Conservation (phyloP, 2,888 invertebrate species). For the Mythimna lalbum region DNA sequence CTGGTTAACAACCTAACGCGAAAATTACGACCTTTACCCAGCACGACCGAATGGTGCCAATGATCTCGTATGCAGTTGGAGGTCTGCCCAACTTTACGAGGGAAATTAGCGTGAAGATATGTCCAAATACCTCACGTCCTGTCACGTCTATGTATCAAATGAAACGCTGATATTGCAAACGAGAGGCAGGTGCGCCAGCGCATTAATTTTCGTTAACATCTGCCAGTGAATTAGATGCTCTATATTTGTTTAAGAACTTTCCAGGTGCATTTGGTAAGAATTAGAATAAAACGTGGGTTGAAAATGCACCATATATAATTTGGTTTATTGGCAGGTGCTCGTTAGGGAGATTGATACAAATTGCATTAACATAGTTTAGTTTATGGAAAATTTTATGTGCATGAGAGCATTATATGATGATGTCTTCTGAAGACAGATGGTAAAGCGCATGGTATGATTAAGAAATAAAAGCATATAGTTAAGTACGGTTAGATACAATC, state of each 20-base stretch:
- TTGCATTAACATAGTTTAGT: slow-evolving; percentile 9
- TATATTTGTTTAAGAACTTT: slow-evolving; percentile 37
- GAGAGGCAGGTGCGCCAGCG: slow-evolving; percentile 70
- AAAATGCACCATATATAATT: slow-evolving; percentile 9
- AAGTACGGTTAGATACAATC: slow-evolving; percentile 22
- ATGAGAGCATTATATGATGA: slow-evolving; percentile 3
- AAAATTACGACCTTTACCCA: slow-evolving; percentile 61
- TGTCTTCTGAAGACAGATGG: slow-evolving; percentile 24
- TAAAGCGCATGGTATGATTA: slow-evolving; percentile 14
- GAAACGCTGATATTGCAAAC: slow-evolving; percentile 64
- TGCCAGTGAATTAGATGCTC: slow-evolving; percentile 66
- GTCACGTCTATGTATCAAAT: slow-evolving; percentile 47
- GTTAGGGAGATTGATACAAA: slow-evolving; percentile 3
- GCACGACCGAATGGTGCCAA: slow-evolving; percentile 60
- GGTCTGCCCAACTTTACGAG: slow-evolving; percentile 54
- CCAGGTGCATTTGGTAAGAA: slow-evolving; percentile 38
- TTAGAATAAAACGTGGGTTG: slow-evolving; percentile 48
- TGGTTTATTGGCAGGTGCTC: slow-evolving; percentile 27
- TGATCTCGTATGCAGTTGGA: slow-evolving; percentile 58
- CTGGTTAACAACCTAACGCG: slow-evolving; percentile 16
- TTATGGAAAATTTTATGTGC: slow-evolving; percentile 1
- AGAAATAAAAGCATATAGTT: slow-evolving; percentile 39
- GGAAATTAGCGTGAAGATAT: slow-evolving; percentile 59
- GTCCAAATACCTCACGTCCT: slow-evolving; percentile 40
- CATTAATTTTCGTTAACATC: slow-evolving; percentile 74